Evolutionary conservation across 2,113 vertebrate species (phyloP).

Genomic region (Willisornis vidua): DNA sequence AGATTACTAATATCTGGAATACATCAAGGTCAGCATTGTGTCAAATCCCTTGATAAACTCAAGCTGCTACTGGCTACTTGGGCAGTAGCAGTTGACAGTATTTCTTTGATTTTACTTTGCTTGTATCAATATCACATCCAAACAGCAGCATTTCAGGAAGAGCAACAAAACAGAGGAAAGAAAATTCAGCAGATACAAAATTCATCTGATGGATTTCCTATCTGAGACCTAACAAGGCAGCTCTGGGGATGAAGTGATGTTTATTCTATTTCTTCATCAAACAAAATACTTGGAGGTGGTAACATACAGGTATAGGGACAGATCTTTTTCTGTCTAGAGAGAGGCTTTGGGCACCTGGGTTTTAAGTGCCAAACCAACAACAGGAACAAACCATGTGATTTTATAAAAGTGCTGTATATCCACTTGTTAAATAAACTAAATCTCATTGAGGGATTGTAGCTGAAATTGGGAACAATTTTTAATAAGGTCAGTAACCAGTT

Average conservation of each 20-base stretch:
- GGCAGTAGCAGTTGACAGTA: background rate
- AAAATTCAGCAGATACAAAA: background rate
- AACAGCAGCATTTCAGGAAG: background rate
- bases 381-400: background rate
- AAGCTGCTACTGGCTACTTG: background rate
- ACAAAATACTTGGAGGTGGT: background rate
- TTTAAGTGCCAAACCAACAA: background rate
- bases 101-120: background rate
- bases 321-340: background rate
- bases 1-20: constrained; percentile 10
- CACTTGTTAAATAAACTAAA: background rate
- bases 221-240: background rate
- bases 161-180: background rate
- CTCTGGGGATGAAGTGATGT: background rate
- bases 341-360: background rate
- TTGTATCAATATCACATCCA: background rate
- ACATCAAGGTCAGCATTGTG: constrained; percentile 1
- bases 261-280: background rate
- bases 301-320: background rate
- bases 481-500: background rate
- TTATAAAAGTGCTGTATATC: background rate
- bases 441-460: background rate
- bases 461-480: background rate
- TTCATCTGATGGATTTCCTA: background rate
- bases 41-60: constrained; percentile 21